Base-by-base conservation (phyloP, 2,797 vertebrate genomes). In the Coranthus polyacanthus region DNA sequence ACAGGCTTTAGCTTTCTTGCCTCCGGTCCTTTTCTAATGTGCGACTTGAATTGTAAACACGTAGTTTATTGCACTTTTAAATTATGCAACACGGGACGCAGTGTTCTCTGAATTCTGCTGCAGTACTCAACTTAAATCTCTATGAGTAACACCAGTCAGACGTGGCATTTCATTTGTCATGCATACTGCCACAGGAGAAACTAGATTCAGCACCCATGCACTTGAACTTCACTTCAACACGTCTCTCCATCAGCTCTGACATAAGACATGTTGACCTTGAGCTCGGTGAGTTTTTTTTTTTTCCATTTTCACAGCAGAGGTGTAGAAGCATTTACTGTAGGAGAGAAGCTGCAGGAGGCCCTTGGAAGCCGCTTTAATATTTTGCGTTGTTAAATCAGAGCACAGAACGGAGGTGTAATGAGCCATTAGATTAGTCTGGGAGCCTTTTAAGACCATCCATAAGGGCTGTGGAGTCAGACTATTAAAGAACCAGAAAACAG, bases 241-340 rank as follows among this genome's bases (percentile, higher is more conserved):
- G 15, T 39, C 57, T 57, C 37, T 56, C 41, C 39, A 72, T 78
- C 52, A 81, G 63, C 61, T 55, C 39, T 79, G 53, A 67, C 57
- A 55, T 78, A 22, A 61, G 61, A 53, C 51, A 70, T 78, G 2
- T 62, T 85, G 82, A 92, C 90, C 88, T 91, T 91, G 79, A 68
- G 62, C 21, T 18, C 37, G 13, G 21, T 18, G 37, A 18, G 57
- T 49, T 71, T 74, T 45, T 78, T 72, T 68, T 34, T 65, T 72
- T 68, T 55, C 12, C 0, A 36, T 45, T 77, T 56, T 39, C 59
- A 60, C 37, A 56, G 63, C 58, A 36, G 45, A 58, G 41, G 29
- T 12, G 37, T 8, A 6, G 52, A 15, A 37, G 5, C 10, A 20
- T 37, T 20, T 22, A 16, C 21, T 39, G 24, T 42, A 26, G 50